Evolutionary conservation across 1,140 invertebrate species (phyloP).

Genomic region (Bombyx mori): ASM3026992v2 NC_085125.1:13298001-13298500

Average conservation of each 20-base stretch:
- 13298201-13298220: conserved; percentile 44
- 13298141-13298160: conserved; percentile 47
- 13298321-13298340: neutral
- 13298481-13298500: no score
- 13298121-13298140: conserved; percentile 43
- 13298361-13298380: neutral
- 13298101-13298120: conserved; percentile 51
- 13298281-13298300: conserved; percentile 40
- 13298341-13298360: neutral
- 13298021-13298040: conserved; percentile 62
- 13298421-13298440: no score
- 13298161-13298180: conserved; percentile 50
- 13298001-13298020: conserved; percentile 30
- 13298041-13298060: conserved; percentile 58
- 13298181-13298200: conserved; percentile 57
- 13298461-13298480: no score
- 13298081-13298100: conserved; percentile 55
- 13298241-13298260: conserved; percentile 42
- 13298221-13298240: conserved; percentile 46
- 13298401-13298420: neutral
- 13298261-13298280: conserved; percentile 61
- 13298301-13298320: conserved; percentile 32
- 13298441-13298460: no score
- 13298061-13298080: conserved; percentile 43
- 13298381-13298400: neutral